Conservation (phyloP, 2,113 vertebrate genomes). For the Callocephalon fimbriatum region DNA sequence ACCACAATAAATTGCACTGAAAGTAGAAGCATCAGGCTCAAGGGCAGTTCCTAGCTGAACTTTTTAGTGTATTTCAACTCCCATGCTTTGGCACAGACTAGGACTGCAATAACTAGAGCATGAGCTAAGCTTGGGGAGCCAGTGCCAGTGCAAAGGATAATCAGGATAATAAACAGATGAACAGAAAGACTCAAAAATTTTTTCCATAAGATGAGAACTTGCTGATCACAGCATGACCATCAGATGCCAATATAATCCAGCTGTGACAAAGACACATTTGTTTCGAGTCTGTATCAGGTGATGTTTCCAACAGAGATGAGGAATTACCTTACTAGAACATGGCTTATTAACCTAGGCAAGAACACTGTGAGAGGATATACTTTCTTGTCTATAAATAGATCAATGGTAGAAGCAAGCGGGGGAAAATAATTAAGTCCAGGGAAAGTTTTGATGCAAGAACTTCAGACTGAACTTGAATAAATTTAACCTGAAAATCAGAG, state of each 20-base stretch:
- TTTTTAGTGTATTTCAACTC: background rate
- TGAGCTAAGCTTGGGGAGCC: background rate
- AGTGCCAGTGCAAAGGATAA: background rate
- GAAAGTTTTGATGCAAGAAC: background rate
- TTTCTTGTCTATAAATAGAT: background rate
- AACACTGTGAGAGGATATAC: background rate
- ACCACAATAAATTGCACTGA: background rate
- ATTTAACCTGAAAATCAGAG: background rate
- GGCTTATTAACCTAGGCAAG: background rate
- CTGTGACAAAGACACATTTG: conserved; percentile 37
- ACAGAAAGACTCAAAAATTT: background rate
- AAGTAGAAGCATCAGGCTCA: background rate
- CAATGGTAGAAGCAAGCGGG: background rate
- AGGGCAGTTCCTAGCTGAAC: background rate
- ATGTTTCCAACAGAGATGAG: conserved; percentile 33
- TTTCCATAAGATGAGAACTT: background rate
- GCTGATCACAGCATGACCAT: conserved; percentile 14
- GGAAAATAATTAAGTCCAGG: background rate
- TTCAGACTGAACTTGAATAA: background rate
- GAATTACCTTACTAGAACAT: background rate
- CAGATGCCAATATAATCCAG: background rate
- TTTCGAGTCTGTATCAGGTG: background rate
- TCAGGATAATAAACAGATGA: conserved; percentile 3
- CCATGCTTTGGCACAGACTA: background rate
- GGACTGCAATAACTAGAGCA: background rate